phyloP scores from a whole-genome alignment of 2,113 vertebrate species.

The Cavia aperea region DNA sequence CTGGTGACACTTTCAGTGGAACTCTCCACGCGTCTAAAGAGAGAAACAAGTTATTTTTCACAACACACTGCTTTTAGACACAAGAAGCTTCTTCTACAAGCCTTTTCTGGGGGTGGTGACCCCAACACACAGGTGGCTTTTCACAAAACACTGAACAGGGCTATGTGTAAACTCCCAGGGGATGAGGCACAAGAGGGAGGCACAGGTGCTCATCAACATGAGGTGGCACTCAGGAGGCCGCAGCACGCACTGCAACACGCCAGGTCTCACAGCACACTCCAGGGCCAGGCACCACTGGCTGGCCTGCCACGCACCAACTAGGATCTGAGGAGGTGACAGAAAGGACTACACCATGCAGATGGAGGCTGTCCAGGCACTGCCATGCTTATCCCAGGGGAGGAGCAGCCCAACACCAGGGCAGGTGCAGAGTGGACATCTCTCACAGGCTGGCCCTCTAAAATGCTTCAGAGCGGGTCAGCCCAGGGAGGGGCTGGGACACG shows the following conservation, averaged over 20 bases:
- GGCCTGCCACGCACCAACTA: fast-evolving
- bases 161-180: fast-evolving
- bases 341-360: fast-evolving
- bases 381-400: fast-evolving
- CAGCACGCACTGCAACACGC: no score
- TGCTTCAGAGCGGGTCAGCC: not conserved
- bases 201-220: no score
- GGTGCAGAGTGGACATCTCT: not conserved
- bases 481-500: not conserved
- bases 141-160: fast-evolving
- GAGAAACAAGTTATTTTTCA: not conserved
- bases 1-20: constrained; percentile 90
- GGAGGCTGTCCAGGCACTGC: not conserved
- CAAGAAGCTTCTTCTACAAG: not conserved
- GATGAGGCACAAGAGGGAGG: not conserved
- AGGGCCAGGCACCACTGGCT: not conserved
- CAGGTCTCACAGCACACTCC: not conserved
- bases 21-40: constrained; percentile 88
- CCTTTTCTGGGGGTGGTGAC: not conserved
- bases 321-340: fast-evolving
- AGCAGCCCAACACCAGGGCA: fast-evolving
- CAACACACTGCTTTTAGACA: fast-evolving
- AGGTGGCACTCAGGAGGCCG: not conserved
- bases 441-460: not conserved
- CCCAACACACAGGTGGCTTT: fast-evolving